Evolutionary conservation across 2,113 vertebrate species (phyloP).

Genomic region (Dryoscopus gambensis): DNA sequence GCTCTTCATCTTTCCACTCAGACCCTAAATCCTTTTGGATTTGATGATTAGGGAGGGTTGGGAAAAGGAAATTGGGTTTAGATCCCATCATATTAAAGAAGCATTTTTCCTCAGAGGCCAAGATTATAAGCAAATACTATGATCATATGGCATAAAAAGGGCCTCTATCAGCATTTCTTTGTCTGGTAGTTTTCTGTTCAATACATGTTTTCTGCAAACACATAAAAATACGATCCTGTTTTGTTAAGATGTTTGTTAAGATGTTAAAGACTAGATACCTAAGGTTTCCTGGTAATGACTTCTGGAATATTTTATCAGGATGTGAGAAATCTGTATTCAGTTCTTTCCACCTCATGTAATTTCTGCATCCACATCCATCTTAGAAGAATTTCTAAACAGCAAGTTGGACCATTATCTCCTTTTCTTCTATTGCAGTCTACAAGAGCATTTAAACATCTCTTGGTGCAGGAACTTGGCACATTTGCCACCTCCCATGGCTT

Average conservation of each 20-base stretch:
- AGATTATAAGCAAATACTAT: not conserved
- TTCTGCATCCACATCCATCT: not conserved
- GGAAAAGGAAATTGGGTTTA: conserved; percentile 20
- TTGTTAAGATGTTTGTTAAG: not conserved
- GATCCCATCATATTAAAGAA: not conserved
- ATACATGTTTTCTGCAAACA: not conserved
- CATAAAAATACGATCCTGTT: not conserved
- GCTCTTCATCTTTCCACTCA: conserved; percentile 44
- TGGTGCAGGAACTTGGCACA: not conserved
- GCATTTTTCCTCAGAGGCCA: not conserved
- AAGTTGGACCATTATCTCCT: not conserved
- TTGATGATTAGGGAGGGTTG: not conserved
- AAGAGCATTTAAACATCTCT: not conserved
- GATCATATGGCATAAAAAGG: not conserved
- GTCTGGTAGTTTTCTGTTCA: not conserved
- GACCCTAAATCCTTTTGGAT: conserved; percentile 30
- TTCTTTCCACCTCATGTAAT: not conserved
- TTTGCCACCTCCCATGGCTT: not conserved
- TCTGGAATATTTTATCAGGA: not conserved
- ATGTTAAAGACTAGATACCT: not conserved
- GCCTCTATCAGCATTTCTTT: not conserved
- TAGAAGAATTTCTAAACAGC: not conserved
- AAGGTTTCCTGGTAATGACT: not conserved
- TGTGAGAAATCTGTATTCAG: not conserved
- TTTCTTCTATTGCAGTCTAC: not conserved